These are phyloP conservation scores for Halocynthia roretzi DNA, from an alignment of 23 tunicate genomes.

Conservation along the genomic window DNA sequence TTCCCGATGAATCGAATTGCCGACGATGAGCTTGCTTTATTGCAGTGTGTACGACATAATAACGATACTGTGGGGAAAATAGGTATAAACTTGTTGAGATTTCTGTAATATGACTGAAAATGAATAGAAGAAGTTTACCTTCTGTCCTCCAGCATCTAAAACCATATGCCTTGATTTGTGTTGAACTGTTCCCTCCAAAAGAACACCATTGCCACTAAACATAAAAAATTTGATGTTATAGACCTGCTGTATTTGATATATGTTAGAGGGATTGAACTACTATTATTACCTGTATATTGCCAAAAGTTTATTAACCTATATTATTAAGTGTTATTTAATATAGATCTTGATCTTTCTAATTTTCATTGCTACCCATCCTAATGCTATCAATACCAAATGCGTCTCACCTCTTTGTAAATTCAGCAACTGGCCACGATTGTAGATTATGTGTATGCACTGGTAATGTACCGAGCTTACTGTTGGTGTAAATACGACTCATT, in stretches of 20 bases:
- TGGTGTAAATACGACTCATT: slow-evolving; percentile 17
- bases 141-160: not conserved
- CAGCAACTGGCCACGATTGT: not conserved
- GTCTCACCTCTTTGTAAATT: not conserved
- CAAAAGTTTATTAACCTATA: too few relatives aligned
- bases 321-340: too few relatives aligned
- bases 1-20: slow-evolving; percentile 8
- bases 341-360: too few relatives aligned
- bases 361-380: too few relatives aligned
- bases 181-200: slow-evolving; percentile 4
- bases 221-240: too few relatives aligned
- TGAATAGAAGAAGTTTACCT: too few relatives aligned
- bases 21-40: slow-evolving; percentile 21
- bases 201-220: slow-evolving; percentile 6
- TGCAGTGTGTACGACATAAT: slow-evolving; percentile 14
- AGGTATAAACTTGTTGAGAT: too few relatives aligned
- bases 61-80: not conserved
- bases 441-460: slow-evolving; percentile 19
- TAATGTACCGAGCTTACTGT: not conserved
- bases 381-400: too few relatives aligned
- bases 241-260: too few relatives aligned
- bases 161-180: slow-evolving; percentile 4
- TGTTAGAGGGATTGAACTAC: too few relatives aligned
- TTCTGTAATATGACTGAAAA: too few relatives aligned
- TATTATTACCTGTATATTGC: too few relatives aligned